These are phyloP conservation scores for Oscheius sp. DNA, from an alignment of 1,140 invertebrate species.

Conservation along the genomic window DNA sequence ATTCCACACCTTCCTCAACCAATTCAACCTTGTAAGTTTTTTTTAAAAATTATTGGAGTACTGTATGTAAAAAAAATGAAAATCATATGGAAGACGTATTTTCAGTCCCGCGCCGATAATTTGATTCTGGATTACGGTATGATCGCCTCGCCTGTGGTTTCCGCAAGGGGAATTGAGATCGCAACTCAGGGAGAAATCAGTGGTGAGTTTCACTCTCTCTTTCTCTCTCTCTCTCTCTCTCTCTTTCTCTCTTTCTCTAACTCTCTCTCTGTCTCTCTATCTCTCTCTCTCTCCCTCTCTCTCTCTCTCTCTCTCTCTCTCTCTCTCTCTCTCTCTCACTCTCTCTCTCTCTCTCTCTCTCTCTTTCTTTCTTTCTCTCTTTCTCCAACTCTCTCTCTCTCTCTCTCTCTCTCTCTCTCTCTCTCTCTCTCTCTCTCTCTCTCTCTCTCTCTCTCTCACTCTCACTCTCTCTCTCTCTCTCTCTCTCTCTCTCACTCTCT, in stretches of 20 bases:
- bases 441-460: too few relatives aligned
- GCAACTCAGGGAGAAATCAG: slow-evolving; percentile 51
- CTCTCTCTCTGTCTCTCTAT: too few relatives aligned
- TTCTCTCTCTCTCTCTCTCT: slow-evolving; percentile 44
- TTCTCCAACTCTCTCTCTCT: too few relatives aligned
- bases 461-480: too few relatives aligned
- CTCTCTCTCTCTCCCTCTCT: too few relatives aligned
- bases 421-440: too few relatives aligned
- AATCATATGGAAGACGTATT: background rate
- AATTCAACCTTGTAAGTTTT: slow-evolving; percentile 23
- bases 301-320: too few relatives aligned
- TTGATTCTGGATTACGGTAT: slow-evolving; percentile 56
- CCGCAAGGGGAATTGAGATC: slow-evolving; percentile 50
- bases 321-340: too few relatives aligned
- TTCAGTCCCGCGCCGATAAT: slow-evolving; percentile 46
- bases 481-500: too few relatives aligned
- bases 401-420: too few relatives aligned
- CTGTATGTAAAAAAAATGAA: background rate
- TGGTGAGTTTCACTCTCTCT: slow-evolving; percentile 42
- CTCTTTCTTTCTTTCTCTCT: too few relatives aligned
- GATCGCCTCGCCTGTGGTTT: slow-evolving; percentile 37
- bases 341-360: too few relatives aligned
- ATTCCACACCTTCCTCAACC: slow-evolving; percentile 18
- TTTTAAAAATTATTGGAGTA: background rate
- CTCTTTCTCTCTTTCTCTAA: slow-evolving; percentile 46